phyloP scores from a whole-genome alignment of 2,797 vertebrate species.

The Hippopotamyrus pictus region DNA sequence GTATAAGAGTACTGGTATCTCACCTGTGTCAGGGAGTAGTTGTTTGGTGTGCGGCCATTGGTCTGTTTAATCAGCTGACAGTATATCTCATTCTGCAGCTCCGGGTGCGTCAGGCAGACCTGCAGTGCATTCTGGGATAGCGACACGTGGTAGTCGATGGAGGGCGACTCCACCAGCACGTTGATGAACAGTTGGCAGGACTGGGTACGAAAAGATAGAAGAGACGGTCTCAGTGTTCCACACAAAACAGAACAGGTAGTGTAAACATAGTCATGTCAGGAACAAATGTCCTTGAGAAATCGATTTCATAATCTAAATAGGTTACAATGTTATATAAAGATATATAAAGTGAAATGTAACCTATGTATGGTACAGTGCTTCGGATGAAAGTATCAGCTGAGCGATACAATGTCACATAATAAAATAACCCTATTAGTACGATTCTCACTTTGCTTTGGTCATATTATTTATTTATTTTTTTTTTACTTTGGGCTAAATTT shows the following conservation, averaged over 20 bases:
- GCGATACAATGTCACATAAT: background rate
- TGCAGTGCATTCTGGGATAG: slow-evolving; percentile 89
- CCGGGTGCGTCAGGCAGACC: slow-evolving; percentile 84
- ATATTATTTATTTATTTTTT: background rate
- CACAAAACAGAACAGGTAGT: background rate
- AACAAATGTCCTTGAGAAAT: background rate
- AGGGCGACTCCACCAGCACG: slow-evolving; percentile 83
- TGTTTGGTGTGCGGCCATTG: slow-evolving; percentile 69
- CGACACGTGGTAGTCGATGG: slow-evolving; percentile 88
- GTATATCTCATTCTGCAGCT: slow-evolving; percentile 93
- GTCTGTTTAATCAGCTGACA: slow-evolving; percentile 92
- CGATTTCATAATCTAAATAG: background rate
- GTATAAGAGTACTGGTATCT: background rate
- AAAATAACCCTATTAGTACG: background rate
- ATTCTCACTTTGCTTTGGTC: background rate
- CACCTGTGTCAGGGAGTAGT: slow-evolving; percentile 84
- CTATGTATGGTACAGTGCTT: background rate
- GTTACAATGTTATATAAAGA: background rate
- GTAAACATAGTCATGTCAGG: background rate
- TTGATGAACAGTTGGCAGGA: slow-evolving; percentile 97
- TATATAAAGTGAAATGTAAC: background rate
- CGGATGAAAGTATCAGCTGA: background rate
- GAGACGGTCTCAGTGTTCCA: background rate
- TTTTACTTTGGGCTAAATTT: background rate
- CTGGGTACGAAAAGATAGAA: slow-evolving; percentile 49